A percentile compares a stretch with the other conserved stretches of the same genome.
Evolutionary conservation across 2,888 invertebrate species (phyloP).

Genomic region (Eumerus sabulonum): DNA sequence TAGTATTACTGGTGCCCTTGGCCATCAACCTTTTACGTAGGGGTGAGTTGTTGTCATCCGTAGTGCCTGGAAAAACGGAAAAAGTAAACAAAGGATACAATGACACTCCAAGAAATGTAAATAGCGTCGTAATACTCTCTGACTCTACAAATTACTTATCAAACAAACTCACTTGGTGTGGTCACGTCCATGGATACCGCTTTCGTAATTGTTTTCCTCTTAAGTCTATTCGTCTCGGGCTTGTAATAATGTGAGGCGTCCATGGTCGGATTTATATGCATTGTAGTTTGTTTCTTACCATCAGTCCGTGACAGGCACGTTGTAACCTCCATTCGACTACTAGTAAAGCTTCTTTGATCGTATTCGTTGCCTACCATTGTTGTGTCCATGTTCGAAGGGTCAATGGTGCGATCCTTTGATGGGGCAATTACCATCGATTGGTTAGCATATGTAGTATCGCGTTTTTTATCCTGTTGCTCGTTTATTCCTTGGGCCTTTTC

Average conservation of each 20-base stretch:
- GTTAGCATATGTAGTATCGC: no score
- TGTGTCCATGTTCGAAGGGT: no score
- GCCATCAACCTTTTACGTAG: conserved; percentile 51
- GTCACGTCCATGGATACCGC: not conserved
- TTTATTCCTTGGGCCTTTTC: not conserved
- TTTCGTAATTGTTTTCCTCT: conserved; percentile 31
- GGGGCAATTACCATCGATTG: no score
- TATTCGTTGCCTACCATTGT: no score
- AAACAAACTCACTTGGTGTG: not conserved
- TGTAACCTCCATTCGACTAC: not conserved
- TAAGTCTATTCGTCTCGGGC: conserved; percentile 4
- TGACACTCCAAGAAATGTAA: not conserved
- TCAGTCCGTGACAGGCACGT: not conserved
- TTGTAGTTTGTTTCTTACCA: not conserved
- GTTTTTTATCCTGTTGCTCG: no score
- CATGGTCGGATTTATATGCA: conserved; percentile 6
- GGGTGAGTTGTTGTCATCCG: conserved; percentile 38
- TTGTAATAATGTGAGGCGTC: not conserved
- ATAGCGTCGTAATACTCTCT: not conserved
- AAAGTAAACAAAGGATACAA: not conserved
- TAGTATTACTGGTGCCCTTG: conserved; percentile 12
- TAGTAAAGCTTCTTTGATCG: not conserved
- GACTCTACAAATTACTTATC: not conserved
- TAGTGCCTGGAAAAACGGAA: not conserved
- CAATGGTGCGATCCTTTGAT: no score